These are phyloP conservation scores for Periphyllus acericola DNA, from an alignment of 2,888 invertebrate genomes.

Conservation along the genomic window DNA sequence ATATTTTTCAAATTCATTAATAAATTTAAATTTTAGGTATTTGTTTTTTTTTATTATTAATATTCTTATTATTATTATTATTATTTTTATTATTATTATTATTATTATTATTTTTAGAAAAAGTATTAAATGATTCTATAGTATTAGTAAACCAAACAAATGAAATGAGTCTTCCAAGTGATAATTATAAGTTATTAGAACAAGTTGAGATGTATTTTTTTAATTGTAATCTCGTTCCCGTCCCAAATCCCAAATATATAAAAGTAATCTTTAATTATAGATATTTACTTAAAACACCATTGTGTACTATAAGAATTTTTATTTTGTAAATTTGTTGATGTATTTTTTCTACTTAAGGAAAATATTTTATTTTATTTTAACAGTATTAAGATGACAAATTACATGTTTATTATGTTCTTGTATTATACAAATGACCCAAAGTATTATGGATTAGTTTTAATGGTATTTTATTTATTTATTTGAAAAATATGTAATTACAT, in stretches of 20 bases:
- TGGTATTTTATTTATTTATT: slow-evolving; percentile 60
- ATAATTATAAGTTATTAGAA: slow-evolving; percentile 56
- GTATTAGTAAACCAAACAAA: slow-evolving; percentile 60
- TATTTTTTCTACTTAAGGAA: slow-evolving; percentile 59
- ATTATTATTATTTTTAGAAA: slow-evolving; percentile 32
- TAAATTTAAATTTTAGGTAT: slow-evolving; percentile 47
- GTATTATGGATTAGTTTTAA: slow-evolving; percentile 61
- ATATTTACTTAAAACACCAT: slow-evolving; percentile 52
- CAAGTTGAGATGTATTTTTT: slow-evolving; percentile 57
- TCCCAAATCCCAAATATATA: slow-evolving; percentile 55
- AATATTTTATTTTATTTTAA: slow-evolving; percentile 52
- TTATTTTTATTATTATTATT: slow-evolving; percentile 22
- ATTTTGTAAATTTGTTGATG: slow-evolving; percentile 57
- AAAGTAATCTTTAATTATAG: slow-evolving; percentile 39
- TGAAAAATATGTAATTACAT: slow-evolving; percentile 45
- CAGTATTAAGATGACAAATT: slow-evolving; percentile 61
- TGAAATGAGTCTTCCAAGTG: slow-evolving; percentile 57
- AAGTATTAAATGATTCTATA: slow-evolving; percentile 60
- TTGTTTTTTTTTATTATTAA: slow-evolving; percentile 32
- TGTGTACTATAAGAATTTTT: slow-evolving; percentile 41
- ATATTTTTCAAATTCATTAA: slow-evolving; percentile 24
- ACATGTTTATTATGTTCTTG: slow-evolving; percentile 56
- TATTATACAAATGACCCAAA: slow-evolving; percentile 61
- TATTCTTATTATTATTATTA: slow-evolving; percentile 25
- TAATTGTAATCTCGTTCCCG: slow-evolving; percentile 61